phyloP scores from a whole-genome alignment of 2,113 vertebrate species.

The Rhegmatorhina hoffmannsi region DNA sequence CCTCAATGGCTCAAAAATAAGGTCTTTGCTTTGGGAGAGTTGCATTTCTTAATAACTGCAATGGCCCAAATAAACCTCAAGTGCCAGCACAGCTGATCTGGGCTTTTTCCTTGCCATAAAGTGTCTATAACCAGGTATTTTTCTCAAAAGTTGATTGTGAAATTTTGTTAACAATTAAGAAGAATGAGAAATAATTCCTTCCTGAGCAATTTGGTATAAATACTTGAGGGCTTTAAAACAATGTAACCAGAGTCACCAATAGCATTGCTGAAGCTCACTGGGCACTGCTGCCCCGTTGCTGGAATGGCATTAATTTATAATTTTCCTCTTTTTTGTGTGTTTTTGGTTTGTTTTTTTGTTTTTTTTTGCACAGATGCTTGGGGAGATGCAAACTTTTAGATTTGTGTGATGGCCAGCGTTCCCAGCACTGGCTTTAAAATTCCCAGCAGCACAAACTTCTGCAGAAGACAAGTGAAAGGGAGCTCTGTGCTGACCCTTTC shows the following conservation, averaged over 20 bases:
- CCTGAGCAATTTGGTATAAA: background rate
- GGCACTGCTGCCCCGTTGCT: background rate
- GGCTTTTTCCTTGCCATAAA: background rate
- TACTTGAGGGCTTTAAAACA: background rate
- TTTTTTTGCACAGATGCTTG: background rate
- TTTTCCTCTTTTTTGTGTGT: background rate
- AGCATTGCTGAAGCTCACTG: background rate
- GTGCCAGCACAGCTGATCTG: background rate
- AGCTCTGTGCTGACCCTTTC: background rate
- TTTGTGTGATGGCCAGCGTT: background rate
- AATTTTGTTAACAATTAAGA: background rate
- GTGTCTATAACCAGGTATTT: background rate
- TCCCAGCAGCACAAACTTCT: background rate
- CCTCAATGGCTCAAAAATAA: background rate
- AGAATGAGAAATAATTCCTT: background rate
- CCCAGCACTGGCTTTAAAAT: background rate
- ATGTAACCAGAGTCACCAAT: background rate
- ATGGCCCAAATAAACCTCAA: background rate
- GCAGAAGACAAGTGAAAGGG: background rate
- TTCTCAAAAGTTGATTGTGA: background rate
- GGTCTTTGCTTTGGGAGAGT: background rate
- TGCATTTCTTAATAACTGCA: background rate
- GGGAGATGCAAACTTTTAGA: background rate
- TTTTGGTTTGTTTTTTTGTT: background rate
- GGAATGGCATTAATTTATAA: background rate